Conservation (phyloP, 2,888 invertebrate species). For the Catotricha subobsoleta region DNA sequence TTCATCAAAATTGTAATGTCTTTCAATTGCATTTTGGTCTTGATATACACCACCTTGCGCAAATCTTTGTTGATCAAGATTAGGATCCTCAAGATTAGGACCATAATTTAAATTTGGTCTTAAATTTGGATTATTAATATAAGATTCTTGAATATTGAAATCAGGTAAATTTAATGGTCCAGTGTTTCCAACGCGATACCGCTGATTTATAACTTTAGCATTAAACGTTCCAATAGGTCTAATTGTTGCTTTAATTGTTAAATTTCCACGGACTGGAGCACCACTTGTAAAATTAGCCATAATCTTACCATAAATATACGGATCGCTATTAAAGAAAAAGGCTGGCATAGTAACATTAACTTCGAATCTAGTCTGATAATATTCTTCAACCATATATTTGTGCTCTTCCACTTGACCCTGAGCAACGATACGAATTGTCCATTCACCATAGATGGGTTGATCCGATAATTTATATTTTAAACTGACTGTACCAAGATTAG, state of each 20-base stretch:
- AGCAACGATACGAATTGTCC: slow-evolving; percentile 76
- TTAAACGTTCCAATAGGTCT: slow-evolving; percentile 46
- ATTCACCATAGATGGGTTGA: slow-evolving; percentile 82
- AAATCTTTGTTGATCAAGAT: slow-evolving; percentile 8
- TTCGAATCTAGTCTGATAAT: slow-evolving; percentile 87
- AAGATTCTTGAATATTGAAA: slow-evolving; percentile 5
- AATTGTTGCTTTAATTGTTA: slow-evolving; percentile 65
- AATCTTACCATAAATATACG: slow-evolving; percentile 64
- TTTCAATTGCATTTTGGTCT: slow-evolving; percentile 41
- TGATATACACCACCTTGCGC: not conserved
- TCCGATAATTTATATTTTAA: slow-evolving; percentile 77
- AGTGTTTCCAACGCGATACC: slow-evolving; percentile 29
- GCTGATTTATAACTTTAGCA: slow-evolving; percentile 36
- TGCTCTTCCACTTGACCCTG: slow-evolving; percentile 77
- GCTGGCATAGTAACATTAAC: slow-evolving; percentile 90
- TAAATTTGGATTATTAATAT: slow-evolving; percentile 4
- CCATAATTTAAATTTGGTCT: slow-evolving; percentile 5
- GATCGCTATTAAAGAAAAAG: slow-evolving; percentile 77
- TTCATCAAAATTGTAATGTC: slow-evolving; percentile 63
- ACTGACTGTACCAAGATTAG: slow-evolving; percentile 85
- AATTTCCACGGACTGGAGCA: slow-evolving; percentile 73
- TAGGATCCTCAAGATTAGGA: slow-evolving; percentile 4
- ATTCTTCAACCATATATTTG: slow-evolving; percentile 78
- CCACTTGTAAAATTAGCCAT: slow-evolving; percentile 95
- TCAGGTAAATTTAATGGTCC: slow-evolving; percentile 15